Conservation (phyloP, 2,888 invertebrate species). For the Elegia similella region DNA sequence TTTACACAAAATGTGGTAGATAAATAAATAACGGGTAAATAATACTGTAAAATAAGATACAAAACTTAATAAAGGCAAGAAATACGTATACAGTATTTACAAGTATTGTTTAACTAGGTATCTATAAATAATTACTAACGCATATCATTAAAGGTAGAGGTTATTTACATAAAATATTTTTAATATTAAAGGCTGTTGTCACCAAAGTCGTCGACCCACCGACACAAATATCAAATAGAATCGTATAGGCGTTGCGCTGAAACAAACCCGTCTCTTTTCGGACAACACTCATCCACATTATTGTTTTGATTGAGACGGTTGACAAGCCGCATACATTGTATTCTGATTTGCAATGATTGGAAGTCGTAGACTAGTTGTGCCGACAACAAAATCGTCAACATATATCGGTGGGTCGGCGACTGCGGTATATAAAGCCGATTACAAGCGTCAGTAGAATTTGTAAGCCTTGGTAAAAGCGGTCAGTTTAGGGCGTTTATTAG, state of each 20-base stretch:
- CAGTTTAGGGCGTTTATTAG: constrained; percentile 55
- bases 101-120: constrained; percentile 26
- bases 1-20: constrained; percentile 30
- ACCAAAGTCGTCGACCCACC: too few relatives aligned
- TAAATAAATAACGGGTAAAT: constrained; percentile 38
- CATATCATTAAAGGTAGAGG: constrained; percentile 9
- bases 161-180: constrained; percentile 21
- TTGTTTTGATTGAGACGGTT: too few relatives aligned
- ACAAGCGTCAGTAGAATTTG: constrained; percentile 16
- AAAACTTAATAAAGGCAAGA: constrained; percentile 51
- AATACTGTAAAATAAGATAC: constrained; percentile 55
- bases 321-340: too few relatives aligned
- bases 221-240: too few relatives aligned
- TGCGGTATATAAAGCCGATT: neutral
- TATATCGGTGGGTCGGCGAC: too few relatives aligned
- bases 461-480: constrained; percentile 36
- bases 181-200: neutral
- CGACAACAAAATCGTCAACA: too few relatives aligned
- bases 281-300: too few relatives aligned
- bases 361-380: too few relatives aligned
- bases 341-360: too few relatives aligned
- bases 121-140: constrained; percentile 9
- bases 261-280: too few relatives aligned
- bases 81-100: constrained; percentile 51
- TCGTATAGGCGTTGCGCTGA: too few relatives aligned